Evolutionary conservation across 2,797 vertebrate species (phyloP).

Genomic region (Gallinago solitaria): DNA sequence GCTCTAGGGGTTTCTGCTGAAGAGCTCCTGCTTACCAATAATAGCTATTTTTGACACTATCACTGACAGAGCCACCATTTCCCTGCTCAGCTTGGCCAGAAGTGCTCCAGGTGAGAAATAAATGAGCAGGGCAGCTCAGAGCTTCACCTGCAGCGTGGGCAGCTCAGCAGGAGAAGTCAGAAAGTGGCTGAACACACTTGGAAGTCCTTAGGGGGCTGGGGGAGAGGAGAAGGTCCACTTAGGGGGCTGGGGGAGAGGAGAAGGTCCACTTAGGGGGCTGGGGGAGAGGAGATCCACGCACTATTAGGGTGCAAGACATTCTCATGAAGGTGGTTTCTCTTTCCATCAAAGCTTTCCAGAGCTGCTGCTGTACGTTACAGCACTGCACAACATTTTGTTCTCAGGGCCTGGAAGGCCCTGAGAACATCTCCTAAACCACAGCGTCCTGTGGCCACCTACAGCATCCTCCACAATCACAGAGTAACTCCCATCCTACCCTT

Average conservation of each 20-base stretch:
- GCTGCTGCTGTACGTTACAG: not conserved
- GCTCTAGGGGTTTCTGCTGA: not conserved
- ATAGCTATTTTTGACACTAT: not conserved
- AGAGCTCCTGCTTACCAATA: not conserved
- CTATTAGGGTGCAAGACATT: not conserved
- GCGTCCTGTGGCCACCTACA: not conserved
- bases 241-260: too few species aligned
- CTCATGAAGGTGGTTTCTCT: not conserved
- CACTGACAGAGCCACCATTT: not conserved
- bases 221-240: too few species aligned
- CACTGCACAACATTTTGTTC: not conserved
- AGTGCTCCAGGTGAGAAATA: not conserved
- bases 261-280: not conserved
- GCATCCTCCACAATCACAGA: not conserved
- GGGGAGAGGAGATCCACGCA: not conserved
- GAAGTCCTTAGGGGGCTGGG: not conserved
- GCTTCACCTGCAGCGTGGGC: rapidly evolving
- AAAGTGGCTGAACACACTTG: not conserved
- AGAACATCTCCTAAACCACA: not conserved
- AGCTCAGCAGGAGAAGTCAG: not conserved
- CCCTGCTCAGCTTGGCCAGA: not conserved
- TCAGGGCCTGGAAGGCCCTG: not conserved
- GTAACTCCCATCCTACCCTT: not conserved
- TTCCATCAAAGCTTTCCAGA: not conserved
- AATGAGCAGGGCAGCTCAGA: not conserved